Base-by-base conservation (phyloP, 2,113 vertebrate genomes). In the Larimichthys crocea region DNA sequence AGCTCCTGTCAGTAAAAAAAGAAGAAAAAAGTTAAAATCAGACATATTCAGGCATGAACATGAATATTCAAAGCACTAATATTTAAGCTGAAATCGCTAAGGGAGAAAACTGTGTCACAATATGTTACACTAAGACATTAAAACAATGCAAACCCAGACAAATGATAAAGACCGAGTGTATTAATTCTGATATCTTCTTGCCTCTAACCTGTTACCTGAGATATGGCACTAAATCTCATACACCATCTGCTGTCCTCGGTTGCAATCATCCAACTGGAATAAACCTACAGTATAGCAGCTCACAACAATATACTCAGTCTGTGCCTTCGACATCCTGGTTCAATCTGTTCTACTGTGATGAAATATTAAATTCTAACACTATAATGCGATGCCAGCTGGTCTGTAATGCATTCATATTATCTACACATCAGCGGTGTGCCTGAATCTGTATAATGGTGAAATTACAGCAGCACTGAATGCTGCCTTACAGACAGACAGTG, bases 1-100 rank as follows among this genome's bases (percentile, higher is more conserved):
- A 93, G 78, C 57, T 90, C 89, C 93, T 94, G 82, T 9, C 56
- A 87, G 66, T 11, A 19, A 56, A 29, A 85, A 53, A 44, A 5
- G 26, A 55, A 68, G 15, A 50, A 29, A 3, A 8, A 72, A 4
- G 69, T 77, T 52, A 65, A 61, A 78, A 82, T 10, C 31, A 70
- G 80, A 35, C 59, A 68, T 20, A 61, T 57, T 82, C n/a, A n/a
- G n/a, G 59, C 52, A 40, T 31, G 5, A 59, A 49, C 44, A 72
- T 35, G 5, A 35, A 35, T 74, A 73, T 56, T 80, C 42, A 80
- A 62, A 69, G 5, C 55, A 46, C 19, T 5, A 59, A 44, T 57
- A 63, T 68, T 26, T 62, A n/a, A 75, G 50, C 19, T 44, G 17
- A 59, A 82, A 56, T 75, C 10, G 63, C 1, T 73, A 55, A 69